phyloP scores from a whole-genome alignment of 2,797 vertebrate species.

The Siniperca undulata region DNA sequence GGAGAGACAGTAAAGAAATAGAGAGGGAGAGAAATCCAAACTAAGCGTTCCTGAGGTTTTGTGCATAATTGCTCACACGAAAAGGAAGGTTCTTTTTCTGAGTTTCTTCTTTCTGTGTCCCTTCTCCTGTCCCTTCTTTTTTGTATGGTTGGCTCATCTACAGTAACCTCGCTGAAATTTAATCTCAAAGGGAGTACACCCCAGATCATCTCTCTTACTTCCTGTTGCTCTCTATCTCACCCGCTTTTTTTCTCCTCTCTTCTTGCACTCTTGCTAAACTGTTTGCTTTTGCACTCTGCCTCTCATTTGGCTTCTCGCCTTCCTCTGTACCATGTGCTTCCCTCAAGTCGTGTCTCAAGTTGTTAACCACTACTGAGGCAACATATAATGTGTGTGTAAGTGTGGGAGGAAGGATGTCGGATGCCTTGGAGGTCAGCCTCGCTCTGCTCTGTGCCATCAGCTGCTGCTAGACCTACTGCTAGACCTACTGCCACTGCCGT shows the following conservation, averaged over 20 bases:
- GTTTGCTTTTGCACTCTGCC: slow-evolving; percentile 5
- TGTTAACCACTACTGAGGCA: slow-evolving; percentile 31
- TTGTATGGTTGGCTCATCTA: slow-evolving; percentile 10
- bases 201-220: slow-evolving; percentile 57
- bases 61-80: slow-evolving; percentile 43
- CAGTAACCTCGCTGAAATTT: slow-evolving; percentile 50
- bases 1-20: slow-evolving; percentile 22
- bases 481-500: slow-evolving; percentile 45
- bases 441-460: slow-evolving; percentile 51
- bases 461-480: slow-evolving; percentile 54
- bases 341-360: not conserved
- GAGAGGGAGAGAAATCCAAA: slow-evolving; percentile 44
- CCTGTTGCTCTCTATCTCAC: slow-evolving; percentile 29
- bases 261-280: slow-evolving; percentile 18
- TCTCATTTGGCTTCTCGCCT: slow-evolving; percentile 1
- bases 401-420: slow-evolving; percentile 60
- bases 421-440: slow-evolving; percentile 57
- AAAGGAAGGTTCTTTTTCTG: slow-evolving; percentile 14
- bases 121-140: not conserved
- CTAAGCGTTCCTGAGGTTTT: slow-evolving; percentile 64
- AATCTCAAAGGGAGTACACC: slow-evolving; percentile 43
- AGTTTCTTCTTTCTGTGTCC: slow-evolving; percentile 8
- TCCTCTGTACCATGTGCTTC: not conserved
- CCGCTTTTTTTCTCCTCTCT: not conserved
- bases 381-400: not conserved